Evolutionary conservation across 37 sponge, comb jelly and placozoan species (phyloP).

Genomic region (Theonella swinhoei): DNA sequence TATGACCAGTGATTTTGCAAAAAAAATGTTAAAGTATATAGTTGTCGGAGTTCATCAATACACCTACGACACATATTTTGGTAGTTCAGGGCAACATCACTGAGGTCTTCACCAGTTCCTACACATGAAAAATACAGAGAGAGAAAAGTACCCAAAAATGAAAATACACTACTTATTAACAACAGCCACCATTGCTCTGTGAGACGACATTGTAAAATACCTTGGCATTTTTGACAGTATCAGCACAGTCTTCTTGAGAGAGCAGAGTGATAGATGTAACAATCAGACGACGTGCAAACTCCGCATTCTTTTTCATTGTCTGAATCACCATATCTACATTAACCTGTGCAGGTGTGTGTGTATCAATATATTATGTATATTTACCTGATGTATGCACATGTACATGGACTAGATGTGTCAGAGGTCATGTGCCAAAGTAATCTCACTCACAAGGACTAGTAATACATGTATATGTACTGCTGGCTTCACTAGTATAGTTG

Average conservation of each 20-base stretch:
- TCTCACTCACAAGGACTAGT: not conserved
- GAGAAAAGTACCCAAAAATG: not conserved
- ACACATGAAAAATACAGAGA: not conserved
- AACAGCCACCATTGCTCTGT: no score
- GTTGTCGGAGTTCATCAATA: no score
- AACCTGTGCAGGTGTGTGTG: slow-evolving; percentile 42
- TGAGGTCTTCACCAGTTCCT: slow-evolving; percentile 46
- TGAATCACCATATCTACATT: slow-evolving; percentile 81
- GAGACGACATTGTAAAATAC: no score
- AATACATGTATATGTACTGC: no score
- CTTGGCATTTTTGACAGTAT: slow-evolving; percentile 35
- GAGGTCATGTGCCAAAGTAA: no score
- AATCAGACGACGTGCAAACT: slow-evolving; percentile 59
- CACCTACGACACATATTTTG: not conserved
- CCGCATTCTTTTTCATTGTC: slow-evolving; percentile 64
- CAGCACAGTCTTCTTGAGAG: slow-evolving; percentile 65
- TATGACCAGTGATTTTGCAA: no score
- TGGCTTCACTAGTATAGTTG: no score
- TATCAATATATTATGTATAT: no score
- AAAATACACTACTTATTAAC: no score
- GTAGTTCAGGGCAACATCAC: slow-evolving; percentile 18
- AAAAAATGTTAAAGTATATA: not conserved
- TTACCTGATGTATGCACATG: no score
- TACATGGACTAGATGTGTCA: no score
- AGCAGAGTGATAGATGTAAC: slow-evolving; percentile 61